Evolutionary conservation across 2,888 invertebrate genomes (phyloP).

Genomic region (Noctuana brunneofusca): DNA sequence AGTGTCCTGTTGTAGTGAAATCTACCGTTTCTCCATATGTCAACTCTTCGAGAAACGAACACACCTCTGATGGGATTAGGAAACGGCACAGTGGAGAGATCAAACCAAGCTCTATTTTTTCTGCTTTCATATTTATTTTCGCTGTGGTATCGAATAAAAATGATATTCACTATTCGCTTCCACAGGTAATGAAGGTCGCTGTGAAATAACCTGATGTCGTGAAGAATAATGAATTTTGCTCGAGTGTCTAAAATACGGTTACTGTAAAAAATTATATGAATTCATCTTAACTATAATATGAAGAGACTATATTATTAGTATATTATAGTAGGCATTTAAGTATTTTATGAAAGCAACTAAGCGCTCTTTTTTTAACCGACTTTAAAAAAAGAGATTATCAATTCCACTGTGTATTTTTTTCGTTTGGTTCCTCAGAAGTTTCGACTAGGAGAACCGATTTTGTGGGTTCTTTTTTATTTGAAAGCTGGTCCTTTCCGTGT

Average conservation of each 20-base stretch:
- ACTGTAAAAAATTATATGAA: slow-evolving; percentile 56
- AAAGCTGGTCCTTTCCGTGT: too few species aligned
- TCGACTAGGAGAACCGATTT: too few species aligned
- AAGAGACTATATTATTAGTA: too few species aligned
- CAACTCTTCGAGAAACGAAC: slow-evolving; percentile 84
- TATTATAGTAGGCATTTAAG: too few species aligned
- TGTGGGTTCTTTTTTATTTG: too few species aligned
- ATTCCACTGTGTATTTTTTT: too few species aligned
- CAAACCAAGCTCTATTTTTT: slow-evolving; percentile 83
- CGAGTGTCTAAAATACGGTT: slow-evolving; percentile 87
- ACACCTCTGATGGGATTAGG: slow-evolving; percentile 83
- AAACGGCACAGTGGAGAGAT: slow-evolving; percentile 88
- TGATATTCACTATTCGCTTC: slow-evolving; percentile 88
- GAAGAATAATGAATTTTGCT: slow-evolving; percentile 87
- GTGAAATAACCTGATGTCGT: slow-evolving; percentile 86
- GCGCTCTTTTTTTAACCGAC: too few species aligned
- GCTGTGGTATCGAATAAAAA: slow-evolving; percentile 86
- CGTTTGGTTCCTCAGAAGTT: too few species aligned
- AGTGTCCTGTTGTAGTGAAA: slow-evolving; percentile 79
- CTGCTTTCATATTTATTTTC: slow-evolving; percentile 49
- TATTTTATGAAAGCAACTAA: too few species aligned
- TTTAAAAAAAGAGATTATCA: too few species aligned
- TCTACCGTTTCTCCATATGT: slow-evolving; percentile 86
- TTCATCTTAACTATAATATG: not conserved
- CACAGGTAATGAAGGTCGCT: slow-evolving; percentile 87